These are phyloP conservation scores for Onychomys arenicola DNA, from an alignment of 2,797 vertebrate genomes.

Conservation along the genomic window DNA sequence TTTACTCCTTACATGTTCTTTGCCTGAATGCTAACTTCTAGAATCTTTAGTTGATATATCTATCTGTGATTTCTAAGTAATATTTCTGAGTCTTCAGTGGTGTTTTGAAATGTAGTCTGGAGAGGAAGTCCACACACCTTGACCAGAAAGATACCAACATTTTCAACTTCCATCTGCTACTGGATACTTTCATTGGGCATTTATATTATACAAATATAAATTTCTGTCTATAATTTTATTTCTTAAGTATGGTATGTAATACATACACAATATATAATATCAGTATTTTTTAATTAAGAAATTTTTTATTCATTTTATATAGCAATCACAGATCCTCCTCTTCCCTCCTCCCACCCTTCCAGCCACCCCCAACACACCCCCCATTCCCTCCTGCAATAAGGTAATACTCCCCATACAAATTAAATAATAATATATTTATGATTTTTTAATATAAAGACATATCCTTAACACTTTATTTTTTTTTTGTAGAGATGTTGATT, in stretches of 20 bases:
- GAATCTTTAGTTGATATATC: not conserved
- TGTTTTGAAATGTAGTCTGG: not conserved
- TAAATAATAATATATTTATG: not conserved
- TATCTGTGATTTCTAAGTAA: constrained; percentile 1
- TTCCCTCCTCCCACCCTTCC: too few relatives aligned
- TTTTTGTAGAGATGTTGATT: not conserved
- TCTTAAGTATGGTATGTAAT: not conserved
- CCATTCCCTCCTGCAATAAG: too few relatives aligned
- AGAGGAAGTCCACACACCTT: not conserved
- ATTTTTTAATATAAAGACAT: not conserved
- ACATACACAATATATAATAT: not conserved
- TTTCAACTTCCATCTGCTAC: not conserved
- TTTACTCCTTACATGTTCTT: not conserved
- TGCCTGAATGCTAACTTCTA: not conserved
- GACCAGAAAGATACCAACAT: not conserved
- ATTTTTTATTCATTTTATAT: too few relatives aligned
- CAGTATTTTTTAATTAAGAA: not conserved
- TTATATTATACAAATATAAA: not conserved
- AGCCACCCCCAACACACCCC: too few relatives aligned
- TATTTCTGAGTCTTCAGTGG: not conserved
- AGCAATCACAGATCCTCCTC: too few relatives aligned
- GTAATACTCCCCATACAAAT: not conserved
- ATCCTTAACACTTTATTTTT: not conserved
- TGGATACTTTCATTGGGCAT: not conserved
- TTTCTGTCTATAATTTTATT: not conserved